Evolutionary conservation across 2,888 invertebrate genomes (phyloP), one percentile per base, ranked within the genome.

Genomic region (Emmelina monodactyla): DNA sequence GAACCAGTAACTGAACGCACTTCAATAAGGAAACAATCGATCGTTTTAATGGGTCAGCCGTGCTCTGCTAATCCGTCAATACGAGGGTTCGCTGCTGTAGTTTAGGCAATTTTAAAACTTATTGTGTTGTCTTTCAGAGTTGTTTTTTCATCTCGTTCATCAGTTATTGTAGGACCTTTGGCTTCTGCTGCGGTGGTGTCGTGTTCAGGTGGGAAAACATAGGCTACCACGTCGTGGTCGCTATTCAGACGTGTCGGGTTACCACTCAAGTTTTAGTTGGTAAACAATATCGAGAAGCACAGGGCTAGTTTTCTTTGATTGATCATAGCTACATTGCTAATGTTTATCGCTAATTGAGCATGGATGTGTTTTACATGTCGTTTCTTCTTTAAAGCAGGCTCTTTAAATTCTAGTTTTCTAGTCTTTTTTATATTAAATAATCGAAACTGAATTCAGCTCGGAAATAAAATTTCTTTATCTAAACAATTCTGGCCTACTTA

Each of bases 21-120:
- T 54, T 72, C 66, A 66, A 73, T 73, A 67, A 75, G 78, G 76
- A 78, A 79, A 78, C 73, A 79, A 79, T 79, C 75, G 76, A 78
- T 78, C 65, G 76, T 67, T 72, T 70, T 78, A 76, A 78, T 79
- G 71, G 79, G 79, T 79, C 79, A 78, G 58, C 67, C 78, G 60
- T 61, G 69, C 69, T 67, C 66, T 59, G 65, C 61, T 75, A 75
- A 78, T 73, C 75, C 75, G 61, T 60, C 68, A 57, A 51, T 50
- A 59, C 57, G 56, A 62, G 66, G 71, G 66, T 64, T 64, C 56
- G 39, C 38, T 43, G 43, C 42, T 45, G 42, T 42, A 33, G 35
- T 28, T 49, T 54, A 55, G 49, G 46, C 58, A 54, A 72, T 59
- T 62, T 50, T 66, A 57, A 60, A 52, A 68, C 62, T 49, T 73